Percentiles rank a stretch among this genome's conserved stretches.
Conservation (phyloP, 2,888 invertebrate species). For the Dolichomitus sp. region DNA sequence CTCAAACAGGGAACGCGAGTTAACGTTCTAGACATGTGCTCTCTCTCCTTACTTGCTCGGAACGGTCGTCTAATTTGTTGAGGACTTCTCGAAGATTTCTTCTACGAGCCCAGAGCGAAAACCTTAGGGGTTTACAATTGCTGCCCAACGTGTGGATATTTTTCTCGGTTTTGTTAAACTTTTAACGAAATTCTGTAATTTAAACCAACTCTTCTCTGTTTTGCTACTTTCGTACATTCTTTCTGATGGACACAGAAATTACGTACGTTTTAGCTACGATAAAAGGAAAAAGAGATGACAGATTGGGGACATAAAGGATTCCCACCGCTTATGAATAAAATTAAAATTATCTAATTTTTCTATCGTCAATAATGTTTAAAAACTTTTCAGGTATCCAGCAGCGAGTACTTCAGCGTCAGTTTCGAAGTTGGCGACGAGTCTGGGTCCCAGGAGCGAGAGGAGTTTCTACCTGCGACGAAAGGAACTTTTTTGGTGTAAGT, state of each 20-base stretch:
- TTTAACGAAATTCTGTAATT: not conserved
- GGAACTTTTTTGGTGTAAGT: slow-evolving; percentile 90
- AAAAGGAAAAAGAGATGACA: not conserved
- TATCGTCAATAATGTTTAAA: not conserved
- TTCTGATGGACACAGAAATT: not conserved
- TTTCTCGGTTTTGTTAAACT: not conserved
- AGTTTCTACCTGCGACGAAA: slow-evolving; percentile 90
- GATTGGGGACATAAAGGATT: not conserved
- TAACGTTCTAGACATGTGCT: slow-evolving; percentile 14
- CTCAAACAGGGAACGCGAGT: slow-evolving; percentile 1
- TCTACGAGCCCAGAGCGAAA: not conserved
- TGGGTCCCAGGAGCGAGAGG: slow-evolving; percentile 88
- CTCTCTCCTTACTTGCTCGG: not conserved
- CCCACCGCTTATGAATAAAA: not conserved
- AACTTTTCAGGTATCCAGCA: slow-evolving; percentile 89
- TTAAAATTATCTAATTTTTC: not conserved
- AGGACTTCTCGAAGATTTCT: slow-evolving; percentile 16
- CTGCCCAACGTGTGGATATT: slow-evolving; percentile 11
- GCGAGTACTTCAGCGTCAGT: slow-evolving; percentile 91
- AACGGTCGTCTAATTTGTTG: slow-evolving; percentile 18
- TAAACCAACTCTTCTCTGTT: not conserved
- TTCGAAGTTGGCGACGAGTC: slow-evolving; percentile 89
- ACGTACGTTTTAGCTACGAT: not conserved
- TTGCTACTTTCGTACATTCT: too few relatives aligned
- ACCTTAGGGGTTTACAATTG: slow-evolving; percentile 1